Evolutionary conservation across 2,888 invertebrate species (phyloP), one percentile per base, ranked within the genome.

Genomic region (Taenaris catops): DNA sequence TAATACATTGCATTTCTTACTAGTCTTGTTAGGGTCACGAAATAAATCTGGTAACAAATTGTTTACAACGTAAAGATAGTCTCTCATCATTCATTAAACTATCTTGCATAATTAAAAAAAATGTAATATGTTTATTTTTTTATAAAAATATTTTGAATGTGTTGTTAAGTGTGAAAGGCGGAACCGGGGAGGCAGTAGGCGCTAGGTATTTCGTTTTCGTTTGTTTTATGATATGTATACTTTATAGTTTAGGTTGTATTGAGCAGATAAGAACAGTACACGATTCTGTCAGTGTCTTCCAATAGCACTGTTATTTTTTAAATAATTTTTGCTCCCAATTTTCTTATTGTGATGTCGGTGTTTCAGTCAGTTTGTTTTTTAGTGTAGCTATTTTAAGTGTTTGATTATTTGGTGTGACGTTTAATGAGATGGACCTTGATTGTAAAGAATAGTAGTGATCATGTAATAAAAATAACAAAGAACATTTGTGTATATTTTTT

Each of bases 1-100:
- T 65, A 49, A 73, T 67, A 68, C 71, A 67, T 69, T 80, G 81
- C 81, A 83, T 86, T 86, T 84, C 78, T 73, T 62, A 74, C 83
- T 84, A 86, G 86, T 86, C 83, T 70, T 6, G 58, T 66, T 81
- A 79, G 80, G 75, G 75, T 80, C 84, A 80, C 78, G 65, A 69
- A 62, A 60, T 64, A 55, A 57, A 60, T 53, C 56, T 56, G 59
- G 63, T 55, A 52, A 49, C 42, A 49, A 44, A 51, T 55, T 62
- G 60, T 55, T 50, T 68, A 47, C 32, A 58, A 56, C 24, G 26
- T 38, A 40, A 9, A 41, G 7, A 39, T 42, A 39, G 38, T 35
- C 25, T 34, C 36, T 44, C 35, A 40, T n/a, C 36, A 28, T 36
- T 7, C 38, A 37, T 19, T 37, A 59, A 55, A 58, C 19, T 12